Evolutionary conservation across 2,888 invertebrate species (phyloP).

Genomic region (Orthonychiurus folsomi): DNA sequence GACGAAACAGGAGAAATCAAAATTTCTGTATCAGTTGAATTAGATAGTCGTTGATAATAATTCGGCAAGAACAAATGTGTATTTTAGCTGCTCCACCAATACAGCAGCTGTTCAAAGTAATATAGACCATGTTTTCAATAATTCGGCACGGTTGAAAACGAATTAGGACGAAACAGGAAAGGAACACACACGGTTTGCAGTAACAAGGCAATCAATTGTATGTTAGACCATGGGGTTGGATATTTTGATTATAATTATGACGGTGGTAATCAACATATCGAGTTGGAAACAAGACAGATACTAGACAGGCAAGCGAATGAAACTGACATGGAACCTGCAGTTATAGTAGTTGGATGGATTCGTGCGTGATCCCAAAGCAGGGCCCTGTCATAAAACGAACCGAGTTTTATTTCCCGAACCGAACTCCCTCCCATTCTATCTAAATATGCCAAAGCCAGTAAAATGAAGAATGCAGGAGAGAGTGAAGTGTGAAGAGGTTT

Average conservation of each 20-base stretch:
- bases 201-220: not conserved
- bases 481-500: conserved; percentile 1
- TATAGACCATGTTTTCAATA: too few species aligned
- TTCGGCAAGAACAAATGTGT: too few species aligned
- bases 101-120: too few species aligned
- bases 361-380: not conserved
- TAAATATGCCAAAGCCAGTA: not conserved
- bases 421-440: not conserved
- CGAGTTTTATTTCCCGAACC: too few species aligned
- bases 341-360: not conserved
- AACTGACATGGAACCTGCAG: not conserved
- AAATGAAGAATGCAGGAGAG: not conserved
- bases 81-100: too few species aligned
- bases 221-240: not conserved
- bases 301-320: not conserved
- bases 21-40: too few species aligned
- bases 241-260: conserved; percentile 1
- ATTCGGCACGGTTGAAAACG: too few species aligned
- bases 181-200: not conserved
- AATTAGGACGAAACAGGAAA: too few species aligned
- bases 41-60: too few species aligned
- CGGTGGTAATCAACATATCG: not conserved
- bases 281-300: not conserved
- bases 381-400: not conserved
- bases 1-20: too few species aligned